Evolutionary conservation across 2,888 invertebrate genomes (phyloP), one percentile per base, ranked within the genome.

Genomic region (Mesoligia furuncula): DNA sequence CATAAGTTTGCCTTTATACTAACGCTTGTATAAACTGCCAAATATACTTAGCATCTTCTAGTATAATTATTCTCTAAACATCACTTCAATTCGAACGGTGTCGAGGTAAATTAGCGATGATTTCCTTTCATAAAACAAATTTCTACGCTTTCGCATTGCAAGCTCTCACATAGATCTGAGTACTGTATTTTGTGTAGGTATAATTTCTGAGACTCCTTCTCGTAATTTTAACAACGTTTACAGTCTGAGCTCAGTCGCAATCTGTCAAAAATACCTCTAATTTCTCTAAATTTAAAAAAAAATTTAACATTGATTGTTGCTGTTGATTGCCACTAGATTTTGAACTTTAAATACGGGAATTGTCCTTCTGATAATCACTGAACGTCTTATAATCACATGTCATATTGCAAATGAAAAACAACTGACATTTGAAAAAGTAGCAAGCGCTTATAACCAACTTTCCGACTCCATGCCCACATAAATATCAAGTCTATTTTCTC

Each of bases 401-500:
- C 45, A 11, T 7, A 7, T 17, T 27, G 1, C 31, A 45, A 59
- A 31, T 54, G 4, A 62, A 65, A 57, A 79, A 48, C 2, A 17
- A 13, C 0, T 5, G 11, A 11, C 31, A 57, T 59, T 15, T 20
- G 1, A 15, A 69, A 64, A 51, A 20, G 17, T 31, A 51, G 13
- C 27, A 27, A 65, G 2, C 15, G 1, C 13, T 51, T 39, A 36
- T 27, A 48, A 11, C 24, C 15, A 48, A n/a, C 69, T 36, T 62
- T 48, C 11, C 31, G 13, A 51, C 24, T 69, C 31, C 13, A 27
- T 62, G 69, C 36, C 42, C 54, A 67, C 70, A 84, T 73, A 76
- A 75, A 84, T 75, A 64, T 51, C 42, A 51, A 59, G 57, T 70
- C 39, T 75, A 76, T 62, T 75, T 73, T 62, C 73, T 39, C 48